phyloP scores from a whole-genome alignment of 2,113 vertebrate genomes.

The Oenanthe oenanthe region DNA sequence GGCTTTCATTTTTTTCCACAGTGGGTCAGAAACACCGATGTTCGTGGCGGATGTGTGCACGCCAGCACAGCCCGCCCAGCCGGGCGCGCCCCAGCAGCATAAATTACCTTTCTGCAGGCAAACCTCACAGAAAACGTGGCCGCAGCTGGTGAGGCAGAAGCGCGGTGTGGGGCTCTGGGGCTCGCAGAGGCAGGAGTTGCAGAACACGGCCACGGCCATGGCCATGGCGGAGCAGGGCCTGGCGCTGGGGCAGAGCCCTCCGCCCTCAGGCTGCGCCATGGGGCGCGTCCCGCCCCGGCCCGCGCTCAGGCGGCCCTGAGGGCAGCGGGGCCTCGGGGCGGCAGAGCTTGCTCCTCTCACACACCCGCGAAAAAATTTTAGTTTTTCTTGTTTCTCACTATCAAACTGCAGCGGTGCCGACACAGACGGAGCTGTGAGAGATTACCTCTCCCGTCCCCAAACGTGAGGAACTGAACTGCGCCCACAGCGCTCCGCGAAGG shows the following conservation, averaged over 20 bases:
- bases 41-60: accelerated
- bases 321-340: too few relatives aligned
- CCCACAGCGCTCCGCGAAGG: accelerated
- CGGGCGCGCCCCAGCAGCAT: neutral
- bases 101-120: constrained; percentile 86
- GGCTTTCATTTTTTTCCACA: neutral
- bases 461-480: accelerated
- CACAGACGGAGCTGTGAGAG: accelerated
- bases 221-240: too few relatives aligned
- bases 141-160: constrained; percentile 85
- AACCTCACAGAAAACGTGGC: constrained; percentile 84
- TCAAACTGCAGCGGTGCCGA: neutral
- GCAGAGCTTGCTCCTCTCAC: neutral
- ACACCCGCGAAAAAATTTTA: accelerated
- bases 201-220: constrained; percentile 88
- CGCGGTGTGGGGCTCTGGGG: constrained; percentile 55
- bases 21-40: accelerated
- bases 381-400: accelerated
- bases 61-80: neutral
- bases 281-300: neutral
- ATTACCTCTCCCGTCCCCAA: accelerated
- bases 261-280: neutral
- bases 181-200: constrained; percentile 84
- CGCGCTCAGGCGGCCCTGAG: neutral
- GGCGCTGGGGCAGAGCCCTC: too few relatives aligned